These are phyloP conservation scores for Notodonta ziczac DNA, from an alignment of 2,888 invertebrate genomes.

Conservation along the genomic window DNA sequence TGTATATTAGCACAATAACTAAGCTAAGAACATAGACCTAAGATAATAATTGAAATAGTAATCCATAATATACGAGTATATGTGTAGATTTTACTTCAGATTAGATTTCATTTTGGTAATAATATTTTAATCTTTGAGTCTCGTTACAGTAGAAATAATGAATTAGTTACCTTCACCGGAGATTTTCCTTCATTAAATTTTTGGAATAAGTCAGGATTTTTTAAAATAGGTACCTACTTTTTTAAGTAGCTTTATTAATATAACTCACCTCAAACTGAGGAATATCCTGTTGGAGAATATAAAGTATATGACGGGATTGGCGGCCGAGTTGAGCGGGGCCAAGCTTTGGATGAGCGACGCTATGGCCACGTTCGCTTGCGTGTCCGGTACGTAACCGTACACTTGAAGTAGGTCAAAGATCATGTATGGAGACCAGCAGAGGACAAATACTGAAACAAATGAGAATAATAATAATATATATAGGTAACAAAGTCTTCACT, in stretches of 20 bases:
- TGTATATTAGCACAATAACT: too few relatives aligned
- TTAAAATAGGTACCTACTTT: background rate
- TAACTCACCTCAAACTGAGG: conserved; percentile 90
- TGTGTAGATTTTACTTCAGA: too few relatives aligned
- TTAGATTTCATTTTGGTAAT: too few relatives aligned
- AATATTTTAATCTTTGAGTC: too few relatives aligned
- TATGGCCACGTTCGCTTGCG: conserved; percentile 92
- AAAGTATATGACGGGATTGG: conserved; percentile 97
- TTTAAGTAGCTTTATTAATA: too few relatives aligned
- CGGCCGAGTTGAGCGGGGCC: conserved; percentile 96
- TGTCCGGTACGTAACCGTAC: conserved; percentile 89
- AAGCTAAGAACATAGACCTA: too few relatives aligned
- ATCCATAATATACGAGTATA: too few relatives aligned
- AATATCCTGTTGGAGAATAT: conserved; percentile 96
- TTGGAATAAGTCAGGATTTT: background rate
- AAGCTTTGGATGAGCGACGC: conserved; percentile 96
- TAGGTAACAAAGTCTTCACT: background rate
- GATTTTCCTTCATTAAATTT: background rate
- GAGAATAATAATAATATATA: background rate
- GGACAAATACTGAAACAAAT: conserved; percentile 91
- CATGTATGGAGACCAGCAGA: conserved; percentile 98
- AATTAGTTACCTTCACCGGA: background rate
- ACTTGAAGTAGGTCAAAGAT: conserved; percentile 96
- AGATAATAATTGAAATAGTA: too few relatives aligned
- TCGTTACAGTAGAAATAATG: too few relatives aligned